These are phyloP conservation scores for Momotus momota DNA, from an alignment of 2,797 vertebrate genomes.

Conservation along the genomic window DNA sequence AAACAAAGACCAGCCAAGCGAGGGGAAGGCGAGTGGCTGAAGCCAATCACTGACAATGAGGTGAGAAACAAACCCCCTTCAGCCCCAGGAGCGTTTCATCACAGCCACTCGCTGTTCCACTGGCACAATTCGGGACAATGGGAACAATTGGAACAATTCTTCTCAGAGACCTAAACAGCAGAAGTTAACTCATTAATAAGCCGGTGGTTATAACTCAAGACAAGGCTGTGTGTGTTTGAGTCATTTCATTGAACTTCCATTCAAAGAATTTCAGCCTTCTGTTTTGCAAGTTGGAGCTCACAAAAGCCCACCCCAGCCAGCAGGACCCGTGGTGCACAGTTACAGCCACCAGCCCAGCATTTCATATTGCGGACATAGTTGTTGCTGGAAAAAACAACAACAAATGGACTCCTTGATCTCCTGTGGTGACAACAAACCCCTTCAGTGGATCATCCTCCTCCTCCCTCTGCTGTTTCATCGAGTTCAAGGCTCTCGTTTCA, in stretches of 20 bases:
- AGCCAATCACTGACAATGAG: background rate
- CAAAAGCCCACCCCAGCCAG: background rate
- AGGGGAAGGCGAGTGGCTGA: background rate
- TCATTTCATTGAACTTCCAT: slow-evolving; percentile 1
- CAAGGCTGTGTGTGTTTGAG: slow-evolving; percentile 50
- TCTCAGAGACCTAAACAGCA: background rate
- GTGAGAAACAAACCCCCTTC: background rate
- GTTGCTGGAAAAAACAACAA: background rate
- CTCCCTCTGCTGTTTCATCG: background rate
- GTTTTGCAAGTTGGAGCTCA: background rate
- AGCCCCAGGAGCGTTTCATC: background rate
- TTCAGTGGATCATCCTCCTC: background rate
- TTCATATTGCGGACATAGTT: background rate
- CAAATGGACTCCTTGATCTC: background rate
- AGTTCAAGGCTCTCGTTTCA: background rate
- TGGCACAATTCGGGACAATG: background rate
- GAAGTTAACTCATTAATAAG: slow-evolving; percentile 30
- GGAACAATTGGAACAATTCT: slow-evolving; percentile 9
- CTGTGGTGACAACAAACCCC: background rate
- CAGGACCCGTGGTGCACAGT: background rate
- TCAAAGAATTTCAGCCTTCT: slow-evolving; percentile 27
- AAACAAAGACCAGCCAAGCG: background rate
- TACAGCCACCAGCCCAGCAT: background rate
- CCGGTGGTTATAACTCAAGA: background rate
- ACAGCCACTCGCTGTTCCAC: background rate